Base-by-base conservation (phyloP, 2,797 vertebrate genomes). In the Merluccius polli region DNA sequence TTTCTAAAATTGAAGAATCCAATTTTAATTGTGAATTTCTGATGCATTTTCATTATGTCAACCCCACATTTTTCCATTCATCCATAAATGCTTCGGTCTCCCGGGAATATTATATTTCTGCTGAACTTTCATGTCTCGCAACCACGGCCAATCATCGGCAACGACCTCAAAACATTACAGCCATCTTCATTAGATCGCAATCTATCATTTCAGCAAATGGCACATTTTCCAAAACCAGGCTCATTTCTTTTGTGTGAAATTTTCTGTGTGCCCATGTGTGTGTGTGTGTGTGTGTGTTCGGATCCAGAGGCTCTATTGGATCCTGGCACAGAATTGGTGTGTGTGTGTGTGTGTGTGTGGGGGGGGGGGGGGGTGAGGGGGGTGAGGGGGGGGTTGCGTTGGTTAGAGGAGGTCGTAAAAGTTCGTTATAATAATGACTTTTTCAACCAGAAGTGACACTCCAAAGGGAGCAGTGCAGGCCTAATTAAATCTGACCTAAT, bases 401-500 rank as follows among this genome's bases (percentile, higher is more conserved):
- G 74, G 75, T 72, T 65, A 11, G 13, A 29, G 11, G 10, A 24
- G 44, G 68, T 78, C 80, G 81, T 72, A 87, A 84, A 83, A 85
- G 74, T 71, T 91, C 88, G 85, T 77, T 89, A 91, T 91, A 90
- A 85, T 90, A 91, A 92, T 93, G 91, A 77, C 78, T 92, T 93
- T 93, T 89, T 88, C 87, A 89, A 93, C 84, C 81, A 89, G 87
- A 91, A 90, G 87, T 31, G 90, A 93, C 93, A 93, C 89, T 92
- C 92, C 90, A 92, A 92, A 93, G 83, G 59, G 84, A 89, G 86
- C 86, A 76, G 81, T 85, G 82, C 84, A 89, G 44, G 83, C 84
- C 89, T 91, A 92, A 93, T 93, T 94, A 92, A 93, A 93, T 92
- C 91, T 92, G 92, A 94, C 90, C 93, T 94, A 92, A 94, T 93